Evolutionary conservation across 2,113 vertebrate species (phyloP), one percentile per base, ranked within the genome.

Genomic region (Heterotilapia buettikoferi): DNA sequence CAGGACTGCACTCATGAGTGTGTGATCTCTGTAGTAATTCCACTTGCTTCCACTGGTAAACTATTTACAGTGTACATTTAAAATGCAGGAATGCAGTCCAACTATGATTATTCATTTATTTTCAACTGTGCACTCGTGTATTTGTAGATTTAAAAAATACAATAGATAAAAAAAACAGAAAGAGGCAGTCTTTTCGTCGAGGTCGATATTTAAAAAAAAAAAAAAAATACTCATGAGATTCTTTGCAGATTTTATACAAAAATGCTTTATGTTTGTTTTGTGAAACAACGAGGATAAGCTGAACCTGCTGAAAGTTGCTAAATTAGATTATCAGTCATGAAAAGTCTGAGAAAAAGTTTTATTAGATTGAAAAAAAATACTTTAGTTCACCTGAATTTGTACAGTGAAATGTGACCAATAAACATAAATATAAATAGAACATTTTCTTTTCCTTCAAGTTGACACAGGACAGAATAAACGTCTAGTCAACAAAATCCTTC

Each of bases 381-480:
- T 86, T 19, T 21, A 59, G 59, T 66, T 82, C 47, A 81, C 18
- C 38, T 82, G 36, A 3, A 92, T 82, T 33, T 26, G 8, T 26
- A 71, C 40, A 16, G 12, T 83, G 76, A 63, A 88, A 36, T 81
- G 43, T 59, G 33, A 71, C n/a, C 79, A 29, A 76, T 31, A 21
- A 19, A 18, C 47, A 12, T 26, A 38, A 56, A 38, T 56, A 82
- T 31, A 24, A 73, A 79, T 38, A 19, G 26, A 45, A 92, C 43
- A 73, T 73, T 80, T 68, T n/a, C 11, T n/a, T 56, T 82, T 63
- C 40, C 21, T 85, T 86, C 18, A 79, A 12, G 54, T 68, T 92
- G 45, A 87, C 56, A 90, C 24, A 81, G 43, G 7, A 90, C 56
- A 83, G 19, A 85, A 85, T 84, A 84, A 84, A 91, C 56, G 78